Percentiles rank a stretch among this genome's conserved stretches.
These are phyloP conservation scores for Blastobasis lacticolella DNA, from an alignment of 2,888 invertebrate genomes.

Conservation along the genomic window DNA sequence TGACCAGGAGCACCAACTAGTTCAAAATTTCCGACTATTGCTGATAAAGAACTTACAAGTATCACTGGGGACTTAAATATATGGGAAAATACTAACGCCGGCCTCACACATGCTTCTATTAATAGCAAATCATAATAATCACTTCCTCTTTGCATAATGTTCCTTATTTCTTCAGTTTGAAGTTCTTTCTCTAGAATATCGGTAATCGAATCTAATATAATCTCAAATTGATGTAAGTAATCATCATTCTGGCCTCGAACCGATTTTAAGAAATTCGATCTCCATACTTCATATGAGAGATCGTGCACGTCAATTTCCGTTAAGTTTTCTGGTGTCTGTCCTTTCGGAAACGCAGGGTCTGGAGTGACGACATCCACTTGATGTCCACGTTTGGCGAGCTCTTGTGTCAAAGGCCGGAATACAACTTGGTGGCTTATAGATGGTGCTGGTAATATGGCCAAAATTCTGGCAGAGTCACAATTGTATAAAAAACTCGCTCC, in stretches of 20 bases:
- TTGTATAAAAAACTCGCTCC: too few species aligned
- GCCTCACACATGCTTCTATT: constrained; percentile 14
- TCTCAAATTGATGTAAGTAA: constrained; percentile 4
- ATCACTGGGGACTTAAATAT: constrained; percentile 28
- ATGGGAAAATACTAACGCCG: constrained; percentile 14
- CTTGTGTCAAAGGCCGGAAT: constrained; percentile 33
- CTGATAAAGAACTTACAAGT: constrained; percentile 31
- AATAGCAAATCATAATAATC: constrained; percentile 22
- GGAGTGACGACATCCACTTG: constrained; percentile 44
- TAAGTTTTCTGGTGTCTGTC: constrained; percentile 25
- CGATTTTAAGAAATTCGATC: background rate
- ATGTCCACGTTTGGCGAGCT: constrained; percentile 45
- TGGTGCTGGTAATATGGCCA: constrained; percentile 34
- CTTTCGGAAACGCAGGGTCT: constrained; percentile 29
- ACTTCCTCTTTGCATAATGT: constrained; percentile 11
- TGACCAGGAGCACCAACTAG: constrained; percentile 26
- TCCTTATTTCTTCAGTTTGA: constrained; percentile 11
- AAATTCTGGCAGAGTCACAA: constrained; percentile 27
- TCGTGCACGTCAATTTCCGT: constrained; percentile 35
- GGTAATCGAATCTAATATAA: constrained; percentile 4
- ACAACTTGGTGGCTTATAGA: constrained; percentile 44
- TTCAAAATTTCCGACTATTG: constrained; percentile 14
- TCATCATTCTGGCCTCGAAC: background rate
- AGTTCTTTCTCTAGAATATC: constrained; percentile 11
- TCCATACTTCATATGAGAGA: constrained; percentile 15